phyloP scores from a whole-genome alignment of 2,113 vertebrate species.

The Pelmatolapia mariae region DNA sequence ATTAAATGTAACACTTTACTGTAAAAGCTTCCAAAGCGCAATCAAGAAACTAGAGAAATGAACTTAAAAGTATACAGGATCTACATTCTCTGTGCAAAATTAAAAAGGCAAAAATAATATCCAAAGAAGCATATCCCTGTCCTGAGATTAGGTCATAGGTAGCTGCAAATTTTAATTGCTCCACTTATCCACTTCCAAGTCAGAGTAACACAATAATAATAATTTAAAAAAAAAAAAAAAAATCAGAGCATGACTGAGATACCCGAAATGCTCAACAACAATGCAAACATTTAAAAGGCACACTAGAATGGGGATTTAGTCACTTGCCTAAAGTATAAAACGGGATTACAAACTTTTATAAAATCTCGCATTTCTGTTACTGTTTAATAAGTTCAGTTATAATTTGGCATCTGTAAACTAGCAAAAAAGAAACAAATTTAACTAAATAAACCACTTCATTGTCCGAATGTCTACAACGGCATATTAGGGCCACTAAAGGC shows the following conservation, averaged over 20 bases:
- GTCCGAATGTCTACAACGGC: background rate
- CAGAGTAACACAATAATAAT: background rate
- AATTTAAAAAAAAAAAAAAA: background rate
- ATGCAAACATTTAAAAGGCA: background rate
- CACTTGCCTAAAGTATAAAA: background rate
- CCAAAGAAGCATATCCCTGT: background rate
- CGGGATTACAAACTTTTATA: background rate
- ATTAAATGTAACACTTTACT: background rate
- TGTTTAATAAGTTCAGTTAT: background rate
- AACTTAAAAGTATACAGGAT: background rate
- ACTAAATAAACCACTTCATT: background rate
- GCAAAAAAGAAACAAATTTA: background rate
- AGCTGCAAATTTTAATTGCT: background rate
- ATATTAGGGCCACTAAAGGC: background rate
- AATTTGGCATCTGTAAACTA: background rate
- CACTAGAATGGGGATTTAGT: background rate
- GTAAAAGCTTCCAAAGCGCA: no score
- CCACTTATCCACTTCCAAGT: background rate
- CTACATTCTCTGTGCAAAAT: rapidly evolving
- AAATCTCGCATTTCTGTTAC: background rate
- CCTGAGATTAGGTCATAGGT: background rate
- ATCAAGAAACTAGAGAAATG: background rate
- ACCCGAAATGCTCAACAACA: background rate
- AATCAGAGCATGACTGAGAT: background rate
- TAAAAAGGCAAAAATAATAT: background rate